These are phyloP conservation scores for Phytoseiulus persimilis DNA, from an alignment of 2,888 invertebrate genomes.

Conservation along the genomic window DNA sequence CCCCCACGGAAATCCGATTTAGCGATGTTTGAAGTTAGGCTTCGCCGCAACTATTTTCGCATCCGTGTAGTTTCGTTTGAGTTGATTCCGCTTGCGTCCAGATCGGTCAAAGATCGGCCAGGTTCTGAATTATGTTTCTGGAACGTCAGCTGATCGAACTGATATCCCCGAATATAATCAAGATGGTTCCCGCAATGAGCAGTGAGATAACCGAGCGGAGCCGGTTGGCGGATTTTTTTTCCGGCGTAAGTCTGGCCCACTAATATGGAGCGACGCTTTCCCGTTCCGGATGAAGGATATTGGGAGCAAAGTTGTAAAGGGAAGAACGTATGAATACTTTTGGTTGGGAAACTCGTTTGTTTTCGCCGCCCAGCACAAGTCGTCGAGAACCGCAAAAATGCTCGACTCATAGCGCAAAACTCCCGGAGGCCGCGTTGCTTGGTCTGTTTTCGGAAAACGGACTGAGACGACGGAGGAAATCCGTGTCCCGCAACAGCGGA, in stretches of 20 bases:
- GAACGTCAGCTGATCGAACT: neutral
- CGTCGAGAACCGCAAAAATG: too few relatives aligned
- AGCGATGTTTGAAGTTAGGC: too few relatives aligned
- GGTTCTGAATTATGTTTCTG: neutral
- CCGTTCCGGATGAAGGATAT: neutral
- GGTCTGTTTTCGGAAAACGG: too few relatives aligned
- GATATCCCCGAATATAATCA: neutral
- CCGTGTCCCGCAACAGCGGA: too few relatives aligned
- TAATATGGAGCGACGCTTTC: neutral
- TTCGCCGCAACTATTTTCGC: too few relatives aligned
- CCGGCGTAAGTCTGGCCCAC: neutral
- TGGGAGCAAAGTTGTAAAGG: neutral
- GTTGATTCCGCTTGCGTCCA: too few relatives aligned
- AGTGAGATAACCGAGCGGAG: neutral
- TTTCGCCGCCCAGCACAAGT: too few relatives aligned
- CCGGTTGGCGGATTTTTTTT: neutral
- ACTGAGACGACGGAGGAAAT: too few relatives aligned
- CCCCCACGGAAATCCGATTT: too few relatives aligned
- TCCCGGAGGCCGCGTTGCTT: too few relatives aligned
- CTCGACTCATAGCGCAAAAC: too few relatives aligned
- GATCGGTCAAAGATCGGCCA: neutral
- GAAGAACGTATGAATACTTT: neutral
- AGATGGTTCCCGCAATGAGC: neutral
- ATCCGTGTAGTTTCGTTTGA: too few relatives aligned
- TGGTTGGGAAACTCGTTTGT: neutral